phyloP scores from a whole-genome alignment of 2,888 invertebrate species.

The Lydus trimaculatus region DNA sequence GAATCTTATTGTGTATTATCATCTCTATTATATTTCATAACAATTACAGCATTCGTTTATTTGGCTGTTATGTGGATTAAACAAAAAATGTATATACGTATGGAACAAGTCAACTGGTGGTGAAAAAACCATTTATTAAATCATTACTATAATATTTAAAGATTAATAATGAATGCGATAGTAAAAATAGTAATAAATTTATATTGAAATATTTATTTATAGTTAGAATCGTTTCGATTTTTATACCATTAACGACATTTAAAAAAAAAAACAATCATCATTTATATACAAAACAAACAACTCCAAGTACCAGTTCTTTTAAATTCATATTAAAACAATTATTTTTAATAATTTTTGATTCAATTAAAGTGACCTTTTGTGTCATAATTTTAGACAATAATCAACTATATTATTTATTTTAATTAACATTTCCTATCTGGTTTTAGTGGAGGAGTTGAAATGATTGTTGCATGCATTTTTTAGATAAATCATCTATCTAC shows the following conservation, averaged over 20 bases:
- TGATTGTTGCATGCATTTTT: constrained; percentile 1
- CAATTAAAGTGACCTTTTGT: constrained; percentile 3
- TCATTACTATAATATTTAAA: neutral
- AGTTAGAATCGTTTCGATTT: neutral
- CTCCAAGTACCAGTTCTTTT: neutral
- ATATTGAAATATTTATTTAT: constrained; percentile 7
- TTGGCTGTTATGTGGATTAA: constrained; percentile 58
- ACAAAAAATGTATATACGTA: constrained; percentile 57
- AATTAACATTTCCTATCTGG: neutral
- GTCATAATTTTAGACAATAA: constrained; percentile 4
- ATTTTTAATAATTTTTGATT: neutral
- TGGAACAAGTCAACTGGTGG: constrained; percentile 61
- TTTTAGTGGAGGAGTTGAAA: neutral
- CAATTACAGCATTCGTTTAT: constrained; percentile 59
- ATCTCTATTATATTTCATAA: constrained; percentile 59
- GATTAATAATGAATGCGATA: neutral
- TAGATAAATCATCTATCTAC: neutral
- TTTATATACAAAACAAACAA: neutral
- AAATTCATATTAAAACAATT: neutral
- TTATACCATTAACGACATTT: neutral
- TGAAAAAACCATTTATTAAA: constrained; percentile 31
- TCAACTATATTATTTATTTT: neutral
- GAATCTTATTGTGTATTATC: constrained; percentile 58
- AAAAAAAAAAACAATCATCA: no score
- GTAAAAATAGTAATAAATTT: neutral